Evolutionary conservation across 1,140 invertebrate species (phyloP), one percentile per base, ranked within the genome.

Genomic region (Micrasema minimum): DNA sequence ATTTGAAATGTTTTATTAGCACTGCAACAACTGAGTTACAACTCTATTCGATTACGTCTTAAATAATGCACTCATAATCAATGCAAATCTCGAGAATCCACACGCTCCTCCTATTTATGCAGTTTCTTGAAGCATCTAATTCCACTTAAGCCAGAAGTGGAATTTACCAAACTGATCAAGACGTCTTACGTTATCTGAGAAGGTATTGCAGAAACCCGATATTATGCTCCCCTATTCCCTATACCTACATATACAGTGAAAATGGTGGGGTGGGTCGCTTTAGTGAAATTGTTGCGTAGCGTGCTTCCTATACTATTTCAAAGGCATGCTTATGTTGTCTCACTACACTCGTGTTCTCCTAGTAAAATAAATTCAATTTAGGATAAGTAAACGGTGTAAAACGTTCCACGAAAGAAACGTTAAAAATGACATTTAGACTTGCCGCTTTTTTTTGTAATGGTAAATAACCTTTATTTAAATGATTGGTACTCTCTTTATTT

Each of bases 201-300:
- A 64, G 59, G 59, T 64, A 64, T 64, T 64, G 41, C 59, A 46
- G 59, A 46, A 64, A 64, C 59, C 31, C 59, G 59, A 64, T 64
- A 64, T 64, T 45, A 64, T 64, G 22, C 59, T 38, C 35, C 20
- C 16, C 35, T 53, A 6, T 11, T 2, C 6, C 16, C 14, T 59
- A 26, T 31, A 22, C 26, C 9, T 23, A 16, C 12, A 53, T 22
- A 4, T 31, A 31, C 26, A 7, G 26, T 31, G 26, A 31, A 31
- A 31, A 31, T 26, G 10, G 50, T 35, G 41, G 31, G 31, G 59
- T 61, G 59, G 16, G 16, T 45, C 43, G 43, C 59, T 66, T 55
- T 51, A 51, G 46, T 67, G 35, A 67, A 67, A 67, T 67, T 67
- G 65, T 67, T 55, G 65, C 53, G 31, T 55, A 31, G 37, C 22